Evolutionary conservation across 2,113 vertebrate genomes (phyloP), one percentile per base, ranked within the genome.

Genomic region (Manacus vitellinus): DNA sequence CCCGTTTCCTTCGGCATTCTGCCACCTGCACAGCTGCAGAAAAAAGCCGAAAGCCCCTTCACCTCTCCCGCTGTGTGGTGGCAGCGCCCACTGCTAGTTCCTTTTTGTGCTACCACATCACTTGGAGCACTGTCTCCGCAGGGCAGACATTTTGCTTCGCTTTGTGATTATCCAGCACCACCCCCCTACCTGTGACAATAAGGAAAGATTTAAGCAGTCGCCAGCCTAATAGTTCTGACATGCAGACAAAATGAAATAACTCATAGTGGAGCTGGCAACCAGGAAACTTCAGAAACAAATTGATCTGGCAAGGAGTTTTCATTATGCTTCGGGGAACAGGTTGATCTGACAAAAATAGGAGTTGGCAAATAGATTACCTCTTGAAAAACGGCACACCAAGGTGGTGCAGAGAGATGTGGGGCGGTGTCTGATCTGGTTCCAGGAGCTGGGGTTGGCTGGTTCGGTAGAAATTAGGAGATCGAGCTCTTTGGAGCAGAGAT

Each of bases 331-430:
- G 68, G 96, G 95, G 94, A 96, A 92, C 95, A 97, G 63, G 94
- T 97, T 96, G 93, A 74, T 94, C 88, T 93, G 92, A 95, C 92
- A 94, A 95, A 97, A 96, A 94, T 91, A 95, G 95, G 92, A 96
- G 91, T 72, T 96, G 92, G 95, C 92, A 94, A 96, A 94, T 93
- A 92, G 58, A 56, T 86, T 91, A 49, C 85, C 65, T 86, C 94
- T 92, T 93, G 90, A 88, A 96, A 93, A 96, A 91, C 0, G 2
- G 70, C 70, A 39, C 62, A 66, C 49, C 1, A 8, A 91, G 71
- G 85, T 89, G 92, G 74, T 79, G 71, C 66, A 68, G 86, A 41
- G 87, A 66, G 74, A 68, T 75, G 89, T 80, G 56, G 86, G 13
- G 12, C 68, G 73, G 73, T 67, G 70, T 63, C 93, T 89, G 86